Evolutionary conservation across 2,797 vertebrate species (phyloP), one percentile per base, ranked within the genome.

Genomic region (Spea hammondii): DNA sequence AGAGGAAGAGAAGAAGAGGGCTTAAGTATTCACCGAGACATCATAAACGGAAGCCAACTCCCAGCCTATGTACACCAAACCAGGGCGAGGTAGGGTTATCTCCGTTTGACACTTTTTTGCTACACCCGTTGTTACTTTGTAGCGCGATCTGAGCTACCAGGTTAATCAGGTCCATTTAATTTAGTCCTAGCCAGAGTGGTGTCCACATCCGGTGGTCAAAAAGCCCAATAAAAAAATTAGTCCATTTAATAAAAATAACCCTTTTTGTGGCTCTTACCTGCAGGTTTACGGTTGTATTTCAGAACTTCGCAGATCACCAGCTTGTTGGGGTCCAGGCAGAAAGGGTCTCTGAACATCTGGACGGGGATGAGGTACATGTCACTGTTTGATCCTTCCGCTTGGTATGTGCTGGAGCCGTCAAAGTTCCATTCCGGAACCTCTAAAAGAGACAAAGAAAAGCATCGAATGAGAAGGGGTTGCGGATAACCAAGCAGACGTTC

Each of bases 381-480:
- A 0, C 93, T 96, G 90, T 95, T 93, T 79, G 89, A 92, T 14
- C 90, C 92, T 74, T 92, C 84, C 0, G 94, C 78, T 83, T 96
- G 95, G 0, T 85, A 87, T 0, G 95, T 96, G 85, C 94, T 95
- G 6, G 94, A 94, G 49, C 94, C 95, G 6, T 94, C 95, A 0
- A 95, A 97, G 83, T 92, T 95, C 95, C 96, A 97, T 84, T 95
- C 95, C 0, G 95, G 94, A 47, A 97, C 81, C 1, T 96, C 95
- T 96, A 86, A 0, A 0, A 65, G 73, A 75, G 8, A n/a, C 14
- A 46, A 82, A 74, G 8, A 11, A n/a, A 17, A 54, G 6, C 6
- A 66, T 32, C 32, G 32, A 32, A 3, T 32, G 32, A 32, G 3
- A 32, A 53, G 51, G 51, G 10, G 51, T 53, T 53, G 51, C 10